Evolutionary conservation across 2,888 invertebrate species (phyloP).

Genomic region (Drosophila antonietae): DNA sequence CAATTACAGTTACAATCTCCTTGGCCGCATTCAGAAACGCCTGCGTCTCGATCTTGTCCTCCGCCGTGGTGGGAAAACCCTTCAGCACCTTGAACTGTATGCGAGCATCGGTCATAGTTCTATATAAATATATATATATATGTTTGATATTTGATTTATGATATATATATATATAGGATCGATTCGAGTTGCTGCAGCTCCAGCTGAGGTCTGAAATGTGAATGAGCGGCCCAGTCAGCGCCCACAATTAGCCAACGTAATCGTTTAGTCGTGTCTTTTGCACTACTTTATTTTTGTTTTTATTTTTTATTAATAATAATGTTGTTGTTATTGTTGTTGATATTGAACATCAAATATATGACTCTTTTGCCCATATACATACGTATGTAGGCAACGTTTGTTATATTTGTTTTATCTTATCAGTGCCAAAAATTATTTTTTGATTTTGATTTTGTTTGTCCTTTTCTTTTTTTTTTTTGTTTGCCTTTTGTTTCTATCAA

Average conservation of each 20-base stretch:
- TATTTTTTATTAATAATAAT: not conserved
- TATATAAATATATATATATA: constrained; percentile 10
- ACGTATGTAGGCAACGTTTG: not conserved
- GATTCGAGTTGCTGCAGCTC: constrained; percentile 14
- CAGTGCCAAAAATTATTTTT: constrained; percentile 34
- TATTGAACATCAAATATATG: constrained; percentile 19
- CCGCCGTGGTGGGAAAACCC: constrained; percentile 86
- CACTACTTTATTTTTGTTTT: constrained; percentile 12
- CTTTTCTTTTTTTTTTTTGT: constrained; percentile 14
- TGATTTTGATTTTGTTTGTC: constrained; percentile 24
- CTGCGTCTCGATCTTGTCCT: constrained; percentile 87
- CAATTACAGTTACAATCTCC: constrained; percentile 88
- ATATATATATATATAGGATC: constrained; percentile 4
- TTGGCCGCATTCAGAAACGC: constrained; percentile 87
- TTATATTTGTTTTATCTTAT: constrained; percentile 53
- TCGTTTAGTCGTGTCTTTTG: constrained; percentile 19
- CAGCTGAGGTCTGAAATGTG: constrained; percentile 44
- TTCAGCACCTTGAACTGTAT: constrained; percentile 81
- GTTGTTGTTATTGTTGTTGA: constrained; percentile 3
- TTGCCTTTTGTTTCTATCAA: constrained; percentile 43
- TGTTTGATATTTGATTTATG: not conserved
- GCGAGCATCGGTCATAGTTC: constrained; percentile 55
- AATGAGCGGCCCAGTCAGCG: constrained; percentile 36
- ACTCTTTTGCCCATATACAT: constrained; percentile 1
- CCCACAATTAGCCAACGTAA: constrained; percentile 9